These are phyloP conservation scores for Hycleus cichorii DNA, from an alignment of 1,140 invertebrate genomes.

Conservation along the genomic window DNA sequence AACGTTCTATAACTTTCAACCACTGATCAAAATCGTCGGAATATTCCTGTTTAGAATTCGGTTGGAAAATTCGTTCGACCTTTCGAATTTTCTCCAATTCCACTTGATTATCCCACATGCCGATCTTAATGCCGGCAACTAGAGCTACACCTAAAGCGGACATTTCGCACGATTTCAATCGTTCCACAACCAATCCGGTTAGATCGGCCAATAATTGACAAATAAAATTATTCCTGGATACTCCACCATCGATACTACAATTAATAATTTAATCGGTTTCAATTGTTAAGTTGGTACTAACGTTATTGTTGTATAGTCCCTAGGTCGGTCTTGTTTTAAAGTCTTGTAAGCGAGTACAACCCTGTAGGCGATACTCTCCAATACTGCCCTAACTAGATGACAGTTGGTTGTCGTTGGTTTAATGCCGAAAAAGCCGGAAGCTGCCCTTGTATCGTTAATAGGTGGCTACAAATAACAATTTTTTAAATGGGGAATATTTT, in stretches of 20 bases:
- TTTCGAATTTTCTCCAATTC: conserved; percentile 55
- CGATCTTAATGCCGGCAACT: conserved; percentile 69
- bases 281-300: background rate
- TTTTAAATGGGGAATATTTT: conserved; percentile 10
- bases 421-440: conserved; percentile 78
- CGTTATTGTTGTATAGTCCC: conserved; percentile 29
- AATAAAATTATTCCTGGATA: conserved; percentile 85
- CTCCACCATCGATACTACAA: conserved; percentile 84
- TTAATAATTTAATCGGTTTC: conserved; percentile 1
- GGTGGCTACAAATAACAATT: conserved; percentile 60
- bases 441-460: conserved; percentile 75
- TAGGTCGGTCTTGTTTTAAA: conserved; percentile 57
- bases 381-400: conserved; percentile 73
- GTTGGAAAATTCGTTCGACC: conserved; percentile 54
- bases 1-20: conserved; percentile 26
- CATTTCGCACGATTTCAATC: conserved; percentile 60
- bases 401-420: conserved; percentile 68
- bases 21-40: conserved; percentile 19
- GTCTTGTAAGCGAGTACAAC: conserved; percentile 68
- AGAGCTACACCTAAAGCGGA: conserved; percentile 73
- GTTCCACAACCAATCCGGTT: conserved; percentile 63
- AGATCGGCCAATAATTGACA: conserved; percentile 81
- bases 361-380: conserved; percentile 83
- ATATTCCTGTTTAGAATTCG: conserved; percentile 30
- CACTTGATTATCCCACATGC: conserved; percentile 65